Evolutionary conservation across 2,797 vertebrate species (phyloP).

Genomic region (Rhabdomys pumilio): DNA sequence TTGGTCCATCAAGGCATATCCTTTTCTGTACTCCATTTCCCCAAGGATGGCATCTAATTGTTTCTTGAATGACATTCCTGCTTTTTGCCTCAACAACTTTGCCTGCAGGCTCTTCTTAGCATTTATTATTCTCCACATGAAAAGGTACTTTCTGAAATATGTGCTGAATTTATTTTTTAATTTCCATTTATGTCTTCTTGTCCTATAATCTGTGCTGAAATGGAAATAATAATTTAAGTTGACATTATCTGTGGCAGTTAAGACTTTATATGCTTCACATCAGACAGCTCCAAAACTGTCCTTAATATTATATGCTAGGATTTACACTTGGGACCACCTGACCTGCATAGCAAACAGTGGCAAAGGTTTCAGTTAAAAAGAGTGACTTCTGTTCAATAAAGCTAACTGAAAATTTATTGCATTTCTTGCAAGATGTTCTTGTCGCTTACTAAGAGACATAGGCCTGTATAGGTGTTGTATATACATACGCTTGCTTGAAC

Average conservation of each 20-base stretch:
- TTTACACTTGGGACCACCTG: conserved; percentile 75
- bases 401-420: conserved; percentile 12
- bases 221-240: conserved; percentile 88
- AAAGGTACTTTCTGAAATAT: conserved; percentile 89
- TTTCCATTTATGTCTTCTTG: conserved; percentile 87
- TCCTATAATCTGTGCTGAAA: conserved; percentile 86
- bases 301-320: conserved; percentile 81
- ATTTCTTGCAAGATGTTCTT: neutral
- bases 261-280: conserved; percentile 84
- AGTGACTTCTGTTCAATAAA: neutral
- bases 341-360: conserved; percentile 75
- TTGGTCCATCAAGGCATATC: conserved; percentile 87
- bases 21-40: conserved; percentile 88
- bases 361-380: conserved; percentile 62
- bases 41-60: conserved; percentile 89
- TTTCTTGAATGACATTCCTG: conserved; percentile 88
- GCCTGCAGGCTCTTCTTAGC: conserved; percentile 86
- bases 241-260: conserved; percentile 87
- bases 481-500: neutral
- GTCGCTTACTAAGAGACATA: neutral
- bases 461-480: neutral
- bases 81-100: conserved; percentile 89
- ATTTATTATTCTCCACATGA: conserved; percentile 89
- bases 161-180: conserved; percentile 89
- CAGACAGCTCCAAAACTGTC: conserved; percentile 77